phyloP scores from a whole-genome alignment of 1,140 invertebrate species.

The Pogonus chalceus region DNA sequence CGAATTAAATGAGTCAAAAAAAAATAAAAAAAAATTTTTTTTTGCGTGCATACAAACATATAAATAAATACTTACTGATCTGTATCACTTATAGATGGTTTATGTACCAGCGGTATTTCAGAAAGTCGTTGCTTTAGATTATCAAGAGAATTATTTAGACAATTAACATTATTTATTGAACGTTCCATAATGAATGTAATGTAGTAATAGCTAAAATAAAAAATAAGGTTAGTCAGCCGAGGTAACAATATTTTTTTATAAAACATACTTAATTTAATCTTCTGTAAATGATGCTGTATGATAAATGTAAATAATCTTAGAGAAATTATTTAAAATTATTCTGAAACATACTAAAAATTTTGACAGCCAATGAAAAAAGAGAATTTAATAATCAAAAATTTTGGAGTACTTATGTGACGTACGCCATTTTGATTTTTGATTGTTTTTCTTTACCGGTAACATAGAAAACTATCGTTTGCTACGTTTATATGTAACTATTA shows the following conservation, averaged over 20 bases:
- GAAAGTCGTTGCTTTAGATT: constrained; percentile 1
- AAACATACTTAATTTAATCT: no score
- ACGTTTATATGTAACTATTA: no score
- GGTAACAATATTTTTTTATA: no score
- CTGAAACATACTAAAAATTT: background rate
- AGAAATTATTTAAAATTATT: background rate
- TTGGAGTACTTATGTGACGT: no score
- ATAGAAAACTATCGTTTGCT: no score
- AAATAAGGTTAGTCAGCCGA: background rate
- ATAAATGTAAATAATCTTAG: background rate
- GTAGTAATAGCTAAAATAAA: background rate
- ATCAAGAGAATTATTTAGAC: background rate
- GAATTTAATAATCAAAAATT: no score
- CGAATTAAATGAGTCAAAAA: no score
- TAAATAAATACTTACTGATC: constrained; percentile 4
- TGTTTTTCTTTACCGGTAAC: no score
- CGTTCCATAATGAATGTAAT: background rate
- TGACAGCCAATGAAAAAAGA: constrained; percentile 4
- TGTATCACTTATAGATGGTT: background rate
- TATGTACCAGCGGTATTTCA: background rate
- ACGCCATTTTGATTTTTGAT: no score
- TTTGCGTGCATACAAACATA: no score
- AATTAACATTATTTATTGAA: background rate
- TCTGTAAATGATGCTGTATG: background rate
- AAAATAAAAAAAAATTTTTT: no score